Conservation (phyloP, 1,140 invertebrate species). For the Sweltsa coloradensis region DNA sequence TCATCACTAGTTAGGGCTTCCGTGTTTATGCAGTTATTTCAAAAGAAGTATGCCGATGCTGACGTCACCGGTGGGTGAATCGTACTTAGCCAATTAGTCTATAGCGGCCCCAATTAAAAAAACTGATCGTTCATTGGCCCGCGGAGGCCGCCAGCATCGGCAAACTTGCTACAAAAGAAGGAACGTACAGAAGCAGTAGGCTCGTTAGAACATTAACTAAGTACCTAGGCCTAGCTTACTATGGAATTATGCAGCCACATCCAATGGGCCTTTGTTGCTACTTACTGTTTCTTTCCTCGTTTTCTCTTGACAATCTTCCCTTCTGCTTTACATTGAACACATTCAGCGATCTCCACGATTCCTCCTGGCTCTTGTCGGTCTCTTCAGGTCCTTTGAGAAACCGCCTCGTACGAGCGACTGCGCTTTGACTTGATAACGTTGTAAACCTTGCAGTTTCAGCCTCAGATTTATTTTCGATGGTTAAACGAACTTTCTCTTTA, state of each 20-base stretch:
- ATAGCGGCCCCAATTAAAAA: too few species aligned
- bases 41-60: too few species aligned
- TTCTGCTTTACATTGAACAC: constrained; percentile 10
- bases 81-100: too few species aligned
- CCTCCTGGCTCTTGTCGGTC: constrained; percentile 2
- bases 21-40: too few species aligned
- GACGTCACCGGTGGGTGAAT: too few species aligned
- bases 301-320: constrained; percentile 1
- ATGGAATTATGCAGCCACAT: not conserved
- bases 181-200: not conserved
- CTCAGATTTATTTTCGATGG: not conserved
- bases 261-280: not conserved
- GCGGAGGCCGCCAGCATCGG: too few species aligned
- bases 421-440: too few species aligned
- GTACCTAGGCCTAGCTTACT: not conserved
- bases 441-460: not conserved
- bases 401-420: not conserved
- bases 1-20: too few species aligned
- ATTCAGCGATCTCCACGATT: constrained; percentile 12
- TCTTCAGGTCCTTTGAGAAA: not conserved
- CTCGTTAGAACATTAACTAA: not conserved
- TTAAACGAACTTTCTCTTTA: not conserved
- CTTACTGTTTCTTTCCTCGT: not conserved
- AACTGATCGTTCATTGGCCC: too few species aligned
- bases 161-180: not conserved